Percentiles rank a stretch among this genome's conserved stretches.
These are phyloP conservation scores for Apis mellifera DNA, from an alignment of 1,140 invertebrate species.

Conservation along the genomic window Amel_HAv3.1 CM009936.2:6903501-6904000, in stretches of 20 bases:
- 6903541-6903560: too few species aligned
- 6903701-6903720: not conserved
- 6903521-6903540: too few species aligned
- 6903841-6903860: slow-evolving; percentile 11
- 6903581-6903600: too few species aligned
- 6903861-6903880: slow-evolving; percentile 13
- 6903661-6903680: not conserved
- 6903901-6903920: not conserved
- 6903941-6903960: slow-evolving; percentile 7
- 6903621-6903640: not conserved
- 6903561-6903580: too few species aligned
- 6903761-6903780: slow-evolving; percentile 47
- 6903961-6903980: not conserved
- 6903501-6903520: too few species aligned
- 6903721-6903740: slow-evolving; percentile 22
- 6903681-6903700: slow-evolving; percentile 15
- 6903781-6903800: slow-evolving; percentile 42
- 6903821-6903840: slow-evolving; percentile 26
- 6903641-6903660: slow-evolving; percentile 13
- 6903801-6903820: slow-evolving; percentile 31
- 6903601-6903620: not conserved
- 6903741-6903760: slow-evolving; percentile 42
- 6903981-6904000: not conserved
- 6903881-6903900: not conserved
- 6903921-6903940: not conserved